Evolutionary conservation across 2,797 vertebrate species (phyloP).

Genomic region (Hemitrygon akajei): DNA sequence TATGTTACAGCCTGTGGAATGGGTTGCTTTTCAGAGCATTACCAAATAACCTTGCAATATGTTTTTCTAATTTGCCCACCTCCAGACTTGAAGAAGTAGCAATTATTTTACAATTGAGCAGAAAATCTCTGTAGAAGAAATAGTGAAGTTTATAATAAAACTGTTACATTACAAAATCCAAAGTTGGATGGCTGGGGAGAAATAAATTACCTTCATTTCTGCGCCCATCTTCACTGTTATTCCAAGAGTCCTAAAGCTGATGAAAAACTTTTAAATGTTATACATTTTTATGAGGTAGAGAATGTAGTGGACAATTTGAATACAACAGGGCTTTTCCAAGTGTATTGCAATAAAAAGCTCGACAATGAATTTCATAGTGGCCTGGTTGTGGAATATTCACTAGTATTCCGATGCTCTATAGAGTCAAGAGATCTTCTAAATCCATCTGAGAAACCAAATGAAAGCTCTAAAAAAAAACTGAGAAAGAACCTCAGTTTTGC

Average conservation of each 20-base stretch:
- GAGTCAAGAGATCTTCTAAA: neutral
- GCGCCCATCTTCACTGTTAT: neutral
- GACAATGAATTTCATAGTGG: neutral
- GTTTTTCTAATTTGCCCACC: slow-evolving; percentile 2
- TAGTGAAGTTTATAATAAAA: neutral
- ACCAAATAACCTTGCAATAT: neutral
- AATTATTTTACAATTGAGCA: neutral
- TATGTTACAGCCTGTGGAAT: neutral
- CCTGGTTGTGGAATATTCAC: neutral
- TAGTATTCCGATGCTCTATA: neutral
- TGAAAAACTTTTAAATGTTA: neutral
- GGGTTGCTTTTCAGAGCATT: neutral
- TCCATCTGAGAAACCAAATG: neutral
- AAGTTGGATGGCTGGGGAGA: neutral
- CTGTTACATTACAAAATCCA: neutral
- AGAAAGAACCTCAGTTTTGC: neutral
- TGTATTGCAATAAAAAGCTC: neutral
- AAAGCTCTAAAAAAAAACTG: no score
- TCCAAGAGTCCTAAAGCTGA: neutral
- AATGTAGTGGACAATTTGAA: neutral
- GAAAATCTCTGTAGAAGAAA: neutral
- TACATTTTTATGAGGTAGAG: no score
- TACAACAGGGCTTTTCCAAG: neutral
- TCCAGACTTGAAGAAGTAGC: neutral
- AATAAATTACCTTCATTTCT: neutral